Evolutionary conservation across 2,113 vertebrate genomes (phyloP).

Genomic region (Salvelinus namaycush): DNA sequence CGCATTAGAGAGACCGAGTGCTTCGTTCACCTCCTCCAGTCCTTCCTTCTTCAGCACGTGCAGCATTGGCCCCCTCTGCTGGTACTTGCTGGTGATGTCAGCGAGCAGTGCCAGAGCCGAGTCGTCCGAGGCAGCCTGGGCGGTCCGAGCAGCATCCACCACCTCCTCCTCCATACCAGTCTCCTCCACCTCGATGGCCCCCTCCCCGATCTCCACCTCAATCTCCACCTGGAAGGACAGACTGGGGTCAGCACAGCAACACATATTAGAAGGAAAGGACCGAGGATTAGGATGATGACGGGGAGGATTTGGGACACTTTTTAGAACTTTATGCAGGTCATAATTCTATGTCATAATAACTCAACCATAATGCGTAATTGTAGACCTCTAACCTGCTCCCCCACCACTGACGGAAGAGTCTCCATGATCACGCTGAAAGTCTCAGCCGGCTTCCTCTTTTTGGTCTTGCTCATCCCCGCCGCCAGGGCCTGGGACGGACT

Average conservation of each 20-base stretch:
- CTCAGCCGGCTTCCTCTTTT: conserved; percentile 88
- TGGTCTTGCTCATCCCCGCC: conserved; percentile 70
- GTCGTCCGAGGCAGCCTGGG: conserved; percentile 85
- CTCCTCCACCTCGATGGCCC: conserved; percentile 81
- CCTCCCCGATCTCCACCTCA: conserved; percentile 83
- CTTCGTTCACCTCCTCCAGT: conserved; percentile 23
- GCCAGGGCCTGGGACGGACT: conserved; percentile 63
- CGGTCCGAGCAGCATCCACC: conserved; percentile 80
- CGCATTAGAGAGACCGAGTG: too few relatives aligned
- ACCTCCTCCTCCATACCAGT: conserved; percentile 80
- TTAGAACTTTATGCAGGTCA: background rate
- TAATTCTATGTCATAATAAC: background rate
- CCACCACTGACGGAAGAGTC: conserved; percentile 81
- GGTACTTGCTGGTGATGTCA: conserved; percentile 98
- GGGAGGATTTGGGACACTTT: too few relatives aligned
- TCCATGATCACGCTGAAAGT: conserved; percentile 92
- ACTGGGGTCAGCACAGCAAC: background rate
- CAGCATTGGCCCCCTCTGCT: conserved; percentile 79
- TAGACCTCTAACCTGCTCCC: conserved; percentile 68
- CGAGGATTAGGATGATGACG: background rate
- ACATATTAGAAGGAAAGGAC: background rate
- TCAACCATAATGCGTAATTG: background rate
- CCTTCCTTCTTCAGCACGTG: conserved; percentile 62
- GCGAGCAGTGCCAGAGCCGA: conserved; percentile 93
- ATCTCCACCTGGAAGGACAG: conserved; percentile 78